A percentile compares a stretch with the other conserved stretches of the same genome.
Conservation (phyloP, 2,113 vertebrate genomes). For the Salvator merianae region DNA sequence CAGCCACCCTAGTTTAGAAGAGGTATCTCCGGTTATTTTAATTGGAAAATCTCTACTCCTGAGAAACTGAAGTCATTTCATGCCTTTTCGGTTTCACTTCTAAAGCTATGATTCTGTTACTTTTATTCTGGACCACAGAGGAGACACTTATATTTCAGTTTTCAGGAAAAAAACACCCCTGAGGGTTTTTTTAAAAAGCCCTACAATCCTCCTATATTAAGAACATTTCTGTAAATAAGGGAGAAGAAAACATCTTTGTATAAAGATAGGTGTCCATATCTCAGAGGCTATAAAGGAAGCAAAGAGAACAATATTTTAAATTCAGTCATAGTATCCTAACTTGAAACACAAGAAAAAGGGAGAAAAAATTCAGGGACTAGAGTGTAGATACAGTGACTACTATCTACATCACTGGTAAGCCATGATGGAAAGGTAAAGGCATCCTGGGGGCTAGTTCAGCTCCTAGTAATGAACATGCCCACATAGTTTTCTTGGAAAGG, state of each 20-base stretch:
- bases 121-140: background rate
- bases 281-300: no score
- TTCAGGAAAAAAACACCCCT: background rate
- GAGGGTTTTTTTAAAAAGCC: background rate
- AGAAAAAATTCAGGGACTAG: background rate
- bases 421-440: no score
- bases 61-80: background rate
- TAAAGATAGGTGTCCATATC: no score
- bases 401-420: no score
- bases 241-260: no score
- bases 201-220: background rate
- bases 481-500: no score
- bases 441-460: no score
- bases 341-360: background rate
- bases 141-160: background rate
- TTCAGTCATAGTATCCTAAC: background rate
- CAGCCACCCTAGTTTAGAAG: background rate
- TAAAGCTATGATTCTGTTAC: background rate
- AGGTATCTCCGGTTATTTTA: background rate
- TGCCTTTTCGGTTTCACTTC: background rate
- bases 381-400: no score
- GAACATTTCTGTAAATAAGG: background rate
- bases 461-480: no score
- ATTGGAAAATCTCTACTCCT: background rate
- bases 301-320: background rate